phyloP scores from a whole-genome alignment of 2,113 vertebrate genomes.

The Clarias gariepinus region DNA sequence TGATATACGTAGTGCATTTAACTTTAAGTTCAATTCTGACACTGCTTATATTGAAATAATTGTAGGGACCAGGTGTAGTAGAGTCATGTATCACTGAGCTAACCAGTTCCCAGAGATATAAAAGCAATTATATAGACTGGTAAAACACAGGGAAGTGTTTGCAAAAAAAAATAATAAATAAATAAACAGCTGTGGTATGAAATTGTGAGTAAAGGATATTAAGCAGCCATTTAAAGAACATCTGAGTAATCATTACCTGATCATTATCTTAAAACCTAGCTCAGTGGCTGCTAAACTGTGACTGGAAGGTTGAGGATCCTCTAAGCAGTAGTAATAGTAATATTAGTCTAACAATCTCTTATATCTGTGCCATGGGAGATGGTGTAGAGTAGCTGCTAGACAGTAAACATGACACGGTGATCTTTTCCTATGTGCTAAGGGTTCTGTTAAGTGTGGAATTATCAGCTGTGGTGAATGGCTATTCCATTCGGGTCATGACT shows the following conservation, averaged over 20 bases:
- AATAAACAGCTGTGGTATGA: background rate
- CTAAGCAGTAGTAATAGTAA: background rate
- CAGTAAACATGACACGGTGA: background rate
- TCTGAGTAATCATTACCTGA: background rate
- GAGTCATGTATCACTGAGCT: background rate
- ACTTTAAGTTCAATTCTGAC: background rate
- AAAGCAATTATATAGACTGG: background rate
- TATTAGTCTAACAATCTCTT: background rate
- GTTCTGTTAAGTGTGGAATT: background rate
- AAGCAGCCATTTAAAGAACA: background rate
- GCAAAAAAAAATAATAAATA: background rate
- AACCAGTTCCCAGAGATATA: background rate
- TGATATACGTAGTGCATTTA: background rate
- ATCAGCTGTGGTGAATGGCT: slow-evolving; percentile 1
- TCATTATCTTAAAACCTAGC: background rate
- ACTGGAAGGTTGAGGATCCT: background rate
- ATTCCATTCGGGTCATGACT: slow-evolving; percentile 7
- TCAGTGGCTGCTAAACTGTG: background rate
- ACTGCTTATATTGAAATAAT: background rate
- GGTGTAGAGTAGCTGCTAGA: background rate
- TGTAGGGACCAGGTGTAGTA: background rate
- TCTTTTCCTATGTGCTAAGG: background rate
- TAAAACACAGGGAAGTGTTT: background rate
- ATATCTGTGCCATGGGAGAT: background rate
- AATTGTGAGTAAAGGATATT: background rate